A percentile compares a stretch with the other conserved stretches of the same genome.
These are phyloP conservation scores for Cartodere bifasciata DNA, from an alignment of 2,888 invertebrate species.

Conservation along the genomic window DNA sequence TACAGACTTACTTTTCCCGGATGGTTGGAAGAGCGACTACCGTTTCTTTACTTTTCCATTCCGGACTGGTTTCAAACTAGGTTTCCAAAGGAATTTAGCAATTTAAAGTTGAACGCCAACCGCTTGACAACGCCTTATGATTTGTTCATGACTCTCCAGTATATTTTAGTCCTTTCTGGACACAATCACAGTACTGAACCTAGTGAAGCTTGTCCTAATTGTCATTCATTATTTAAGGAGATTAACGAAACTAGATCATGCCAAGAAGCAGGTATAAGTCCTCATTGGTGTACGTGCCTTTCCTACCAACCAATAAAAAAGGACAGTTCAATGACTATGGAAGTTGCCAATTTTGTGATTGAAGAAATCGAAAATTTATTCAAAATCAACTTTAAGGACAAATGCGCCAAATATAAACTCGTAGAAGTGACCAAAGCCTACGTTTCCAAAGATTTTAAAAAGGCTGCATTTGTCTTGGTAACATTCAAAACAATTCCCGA, in stretches of 20 bases:
- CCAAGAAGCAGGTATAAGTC: conserved; percentile 49
- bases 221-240: conserved; percentile 49
- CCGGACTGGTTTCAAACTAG: conserved; percentile 47
- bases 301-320: conserved; percentile 38
- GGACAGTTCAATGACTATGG: conserved; percentile 38
- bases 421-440: neutral
- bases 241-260: conserved; percentile 50
- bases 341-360: conserved; percentile 41
- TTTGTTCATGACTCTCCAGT: conserved; percentile 56
- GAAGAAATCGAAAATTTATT: conserved; percentile 19
- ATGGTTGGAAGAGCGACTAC: conserved; percentile 71
- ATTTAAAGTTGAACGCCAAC: conserved; percentile 49
- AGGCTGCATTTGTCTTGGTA: conserved; percentile 43
- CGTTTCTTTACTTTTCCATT: conserved; percentile 57
- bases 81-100: conserved; percentile 42
- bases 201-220: conserved; percentile 48
- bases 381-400: conserved; percentile 9
- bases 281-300: conserved; percentile 67
- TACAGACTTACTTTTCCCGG: conserved; percentile 56
- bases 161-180: conserved; percentile 44
- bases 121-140: conserved; percentile 66
- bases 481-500: conserved; percentile 53
- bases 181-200: conserved; percentile 21
- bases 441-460: neutral
- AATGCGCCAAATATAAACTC: conserved; percentile 19